Evolutionary conservation across 2,113 vertebrate species (phyloP).

Genomic region (Meleagris gallopavo): DNA sequence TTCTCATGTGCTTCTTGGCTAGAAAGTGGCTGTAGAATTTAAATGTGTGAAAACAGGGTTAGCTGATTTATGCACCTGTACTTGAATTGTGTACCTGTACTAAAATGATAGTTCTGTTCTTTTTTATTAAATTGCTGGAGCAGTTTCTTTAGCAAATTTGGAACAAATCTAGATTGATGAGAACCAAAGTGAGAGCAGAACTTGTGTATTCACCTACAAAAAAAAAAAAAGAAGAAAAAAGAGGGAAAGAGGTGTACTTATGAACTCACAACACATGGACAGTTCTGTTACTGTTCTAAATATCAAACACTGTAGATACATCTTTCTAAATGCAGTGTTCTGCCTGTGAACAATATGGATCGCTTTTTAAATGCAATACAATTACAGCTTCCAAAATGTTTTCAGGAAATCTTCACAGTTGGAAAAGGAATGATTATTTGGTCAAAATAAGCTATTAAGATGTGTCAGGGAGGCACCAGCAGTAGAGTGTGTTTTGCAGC

Average conservation of each 20-base stretch:
- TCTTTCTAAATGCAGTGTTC: not conserved
- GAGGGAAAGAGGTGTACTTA: not conserved
- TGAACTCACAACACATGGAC: not conserved
- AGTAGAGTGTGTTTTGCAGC: not conserved
- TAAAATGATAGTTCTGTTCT: not conserved
- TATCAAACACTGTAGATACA: not conserved
- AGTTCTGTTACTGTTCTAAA: not conserved
- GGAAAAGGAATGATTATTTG: not conserved
- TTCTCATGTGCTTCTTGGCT: not conserved
- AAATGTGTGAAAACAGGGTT: not conserved
- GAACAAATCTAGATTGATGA: not conserved
- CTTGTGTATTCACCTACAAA: not conserved
- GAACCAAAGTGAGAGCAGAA: not conserved
- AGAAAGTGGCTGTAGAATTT: not conserved
- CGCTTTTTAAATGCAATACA: not conserved
- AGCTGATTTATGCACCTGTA: not conserved
- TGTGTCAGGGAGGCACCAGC: accelerated
- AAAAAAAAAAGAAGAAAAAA: not conserved
- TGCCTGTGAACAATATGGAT: not conserved
- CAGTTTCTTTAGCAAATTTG: not conserved
- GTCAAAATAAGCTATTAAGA: not conserved
- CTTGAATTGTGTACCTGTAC: not conserved
- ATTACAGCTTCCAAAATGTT: not conserved
- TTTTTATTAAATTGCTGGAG: not conserved
- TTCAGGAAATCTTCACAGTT: not conserved